Base-by-base conservation (phyloP, 2,113 vertebrate genomes). In the Piaya cayana region DNA sequence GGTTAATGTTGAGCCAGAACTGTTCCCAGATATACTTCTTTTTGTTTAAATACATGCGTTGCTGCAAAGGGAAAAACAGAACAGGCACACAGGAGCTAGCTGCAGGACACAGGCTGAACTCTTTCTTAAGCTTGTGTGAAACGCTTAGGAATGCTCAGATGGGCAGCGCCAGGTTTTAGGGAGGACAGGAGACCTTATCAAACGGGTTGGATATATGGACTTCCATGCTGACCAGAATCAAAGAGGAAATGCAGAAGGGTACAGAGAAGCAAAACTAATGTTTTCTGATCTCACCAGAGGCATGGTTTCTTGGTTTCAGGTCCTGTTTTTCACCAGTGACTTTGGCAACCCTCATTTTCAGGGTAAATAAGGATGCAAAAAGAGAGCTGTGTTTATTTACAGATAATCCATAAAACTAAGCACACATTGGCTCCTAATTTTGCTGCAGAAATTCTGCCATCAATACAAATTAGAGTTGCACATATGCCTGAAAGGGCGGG, bases 331-430 rank as follows among this genome's bases (percentile, higher is more conserved):
- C 86, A 72, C 37, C 49, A 90, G 30, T 65, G 42, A 13, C 50
- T 85, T 82, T 69, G 39, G 42, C 58, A 82, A 77, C 12, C 29
- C 91, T 69, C 59, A 77, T 67, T 93, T 88, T 87, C 71, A 81
- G 10, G 39, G 68, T 90, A 94, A 88, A 83, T 56, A 92, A 83
- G 20, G 65, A 78, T 88, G 74, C 45, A 64, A 52, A 39, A 64
- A 77, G 68, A 91, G 63, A 74, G 50, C 23, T 64, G 14, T 47
- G 63, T 64, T 96, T 94, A 88, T 93, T 90, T 92, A 89, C 76
- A 80, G 71, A 79, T 69, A 45, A 59, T 43, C 82, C 60, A 15
- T 60, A 74, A 82, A 79, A 50, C 34, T 55, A 8, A 93, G 75
- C 36, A 67, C 39, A 74, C 45, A 70, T 2, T 37, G 59, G 34